These are phyloP conservation scores for Berghia stephanieae DNA, from an alignment of 1,140 invertebrate genomes.

Conservation along the genomic window DNA sequence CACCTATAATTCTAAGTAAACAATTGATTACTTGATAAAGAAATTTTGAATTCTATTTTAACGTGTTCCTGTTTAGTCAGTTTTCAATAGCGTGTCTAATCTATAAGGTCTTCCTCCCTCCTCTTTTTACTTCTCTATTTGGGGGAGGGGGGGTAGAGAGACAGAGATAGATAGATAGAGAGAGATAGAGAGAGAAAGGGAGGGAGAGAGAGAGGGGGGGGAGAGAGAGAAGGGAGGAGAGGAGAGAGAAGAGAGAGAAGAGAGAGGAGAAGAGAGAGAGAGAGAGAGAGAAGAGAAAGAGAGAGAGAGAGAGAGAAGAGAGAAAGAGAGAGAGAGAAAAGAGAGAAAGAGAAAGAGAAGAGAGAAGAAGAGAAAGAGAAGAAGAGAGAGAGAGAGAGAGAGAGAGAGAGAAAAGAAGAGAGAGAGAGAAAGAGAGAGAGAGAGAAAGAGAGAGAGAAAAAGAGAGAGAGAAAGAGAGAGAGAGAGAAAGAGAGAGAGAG, in stretches of 20 bases:
- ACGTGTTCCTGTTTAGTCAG: too few species aligned
- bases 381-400: constrained; percentile 26
- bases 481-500: constrained; percentile 5
- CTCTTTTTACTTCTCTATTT: not conserved
- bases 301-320: constrained; percentile 16
- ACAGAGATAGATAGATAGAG: too few species aligned
- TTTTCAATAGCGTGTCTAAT: too few species aligned
- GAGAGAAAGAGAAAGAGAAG: constrained; percentile 15
- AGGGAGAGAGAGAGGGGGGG: too few species aligned
- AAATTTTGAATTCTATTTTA: too few species aligned
- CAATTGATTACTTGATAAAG: too few species aligned
- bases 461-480: not conserved
- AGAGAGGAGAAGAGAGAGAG: not conserved
- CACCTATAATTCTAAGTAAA: too few species aligned
- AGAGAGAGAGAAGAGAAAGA: not conserved
- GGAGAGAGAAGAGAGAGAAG: not conserved
- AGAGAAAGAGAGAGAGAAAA: constrained; percentile 3
- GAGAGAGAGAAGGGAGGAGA: not conserved
- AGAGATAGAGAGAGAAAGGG: too few species aligned
- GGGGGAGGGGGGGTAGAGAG: not conserved
- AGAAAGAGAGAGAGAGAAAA: not conserved
- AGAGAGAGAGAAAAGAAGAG: not conserved
- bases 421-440: constrained; percentile 16
- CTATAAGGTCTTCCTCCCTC: too few species aligned
- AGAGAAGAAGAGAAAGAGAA: not conserved